These are phyloP conservation scores for Thymelicus acteon DNA, from an alignment of 2,888 invertebrate species.

Conservation along the genomic window DNA sequence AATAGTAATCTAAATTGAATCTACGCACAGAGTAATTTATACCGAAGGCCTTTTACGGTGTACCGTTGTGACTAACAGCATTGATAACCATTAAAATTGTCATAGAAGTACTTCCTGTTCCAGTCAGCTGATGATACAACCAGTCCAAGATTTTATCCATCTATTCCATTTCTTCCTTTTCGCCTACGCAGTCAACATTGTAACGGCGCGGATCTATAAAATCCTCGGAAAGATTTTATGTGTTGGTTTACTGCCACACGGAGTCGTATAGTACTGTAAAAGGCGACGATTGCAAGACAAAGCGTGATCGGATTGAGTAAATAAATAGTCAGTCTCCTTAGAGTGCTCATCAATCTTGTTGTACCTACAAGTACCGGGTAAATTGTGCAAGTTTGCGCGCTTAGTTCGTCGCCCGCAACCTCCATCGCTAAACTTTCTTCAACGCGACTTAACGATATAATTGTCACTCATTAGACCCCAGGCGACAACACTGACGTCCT, in stretches of 20 bases:
- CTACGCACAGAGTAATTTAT: not conserved
- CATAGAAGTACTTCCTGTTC: constrained; percentile 27
- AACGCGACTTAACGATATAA: constrained; percentile 79
- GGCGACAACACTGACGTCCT: constrained; percentile 67
- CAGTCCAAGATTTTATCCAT: constrained; percentile 57
- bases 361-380: constrained; percentile 65
- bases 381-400: constrained; percentile 72
- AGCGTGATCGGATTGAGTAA: constrained; percentile 80
- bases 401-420: constrained; percentile 75
- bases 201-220: constrained; percentile 43
- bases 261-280: constrained; percentile 70
- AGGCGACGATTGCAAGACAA: constrained; percentile 76
- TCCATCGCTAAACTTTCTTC: constrained; percentile 75
- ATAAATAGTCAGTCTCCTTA: constrained; percentile 77
- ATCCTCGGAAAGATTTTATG: constrained; percentile 66
- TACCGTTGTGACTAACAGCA: constrained; percentile 6
- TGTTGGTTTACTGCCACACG: constrained; percentile 63
- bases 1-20: constrained; percentile 13
- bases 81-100: constrained; percentile 32
- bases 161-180: constrained; percentile 50
- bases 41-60: constrained; percentile 10
- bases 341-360: constrained; percentile 78
- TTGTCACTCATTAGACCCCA: constrained; percentile 78
- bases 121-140: constrained; percentile 39
- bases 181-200: constrained; percentile 47